Base-by-base conservation (phyloP, 2,113 vertebrate genomes). In the Callaeas wilsoni region DNA sequence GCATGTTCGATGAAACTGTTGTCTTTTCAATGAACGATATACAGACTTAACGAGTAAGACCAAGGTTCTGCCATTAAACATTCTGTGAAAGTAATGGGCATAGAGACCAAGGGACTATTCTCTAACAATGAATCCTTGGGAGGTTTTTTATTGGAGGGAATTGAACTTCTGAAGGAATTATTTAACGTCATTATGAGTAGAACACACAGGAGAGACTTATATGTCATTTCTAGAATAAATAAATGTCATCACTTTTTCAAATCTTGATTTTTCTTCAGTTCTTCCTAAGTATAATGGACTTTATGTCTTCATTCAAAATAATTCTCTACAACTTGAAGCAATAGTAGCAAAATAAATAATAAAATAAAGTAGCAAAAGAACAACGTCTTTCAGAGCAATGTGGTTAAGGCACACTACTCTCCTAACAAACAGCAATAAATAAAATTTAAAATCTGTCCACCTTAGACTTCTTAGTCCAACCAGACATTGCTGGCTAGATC, bases 191-290 rank as follows among this genome's bases (percentile, higher is more conserved):
- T 94, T 94, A 93, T 7, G 32, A 94, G 52, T 92, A 84, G 84
- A 97, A 96, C 37, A 90, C 64, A 82, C 23, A 75, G n/a, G 37
- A 67, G 7, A 19, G 8, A 52, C 4, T 70, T 60, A 46, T 3
- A 10, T 15, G 7, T 3, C 9, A 10, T 88, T 92, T 96, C 78
- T 76, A 93, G 84, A 67, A 76, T 27, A 82, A 87, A 59, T 5
- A 75, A 78, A 47, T 4, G 3, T 29, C 2, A 60, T 42, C 8
- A 63, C 63, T 85, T 92, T 91, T 93, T 82, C 42, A 78, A 94
- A 44, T 68, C 59, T 93, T 86, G 35, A 68, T 95, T 93, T 97
- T 94, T 91, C 64, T 65, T 69, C 70, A 59, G 91, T 37, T 92
- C 47, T 62, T 81, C 29, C 47, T 56, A 73, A 78, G 85, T 89